Base-by-base conservation (phyloP, 1,140 invertebrate genomes). In the Drosophila grimshawi region DNA sequence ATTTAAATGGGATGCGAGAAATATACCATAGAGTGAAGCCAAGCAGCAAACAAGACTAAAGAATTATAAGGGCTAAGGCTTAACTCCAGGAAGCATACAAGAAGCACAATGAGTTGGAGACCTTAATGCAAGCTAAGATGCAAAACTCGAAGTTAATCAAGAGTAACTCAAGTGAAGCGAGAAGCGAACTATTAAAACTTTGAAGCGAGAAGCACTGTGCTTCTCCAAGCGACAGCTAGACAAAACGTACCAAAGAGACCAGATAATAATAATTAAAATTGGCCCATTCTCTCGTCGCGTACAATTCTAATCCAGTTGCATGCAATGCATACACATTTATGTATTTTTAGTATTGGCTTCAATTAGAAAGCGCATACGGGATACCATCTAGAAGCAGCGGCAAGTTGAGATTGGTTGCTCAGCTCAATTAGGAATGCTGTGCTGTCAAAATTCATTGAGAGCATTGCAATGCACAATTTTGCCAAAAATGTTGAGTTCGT, bases 371-470 rank as follows among this genome's bases (percentile, higher is more conserved):
- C 39, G 39, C 39, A 43, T n/a, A 3, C 4, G 3, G 10, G 10
- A 43, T 43, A 43, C 2, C 19, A 19, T 19, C 19, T 19, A 1
- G 19, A 19, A 19, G 19, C 19, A 19, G 19, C 1, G 19, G 19
- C 19, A 19, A 19, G 19, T 19, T 43, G 10, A 43, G 3, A n/a
- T 43, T 41, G 3, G 39, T 41, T 10, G 2, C 8, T 2, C 39
- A 43, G 4, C 39, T 43, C 39, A 43, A 43, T 43, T 43, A n/a
- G 10, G n/a, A n/a, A 2, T 43, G 39, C 10, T 43, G 39, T 43
- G 39, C 39, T 43, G 10, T n/a, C 39, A 43, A 43, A n/a, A 43
- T 43, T 43, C 39, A 43, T 43, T 43, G 10, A 43, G 39, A n/a
- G 39, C 10, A 43, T 43, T 43, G 39, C 39, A 43, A 43, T 43